Percentiles rank a stretch among this genome's conserved stretches.
Conservation (phyloP, 2,888 invertebrate genomes). For the Dione juno region DNA sequence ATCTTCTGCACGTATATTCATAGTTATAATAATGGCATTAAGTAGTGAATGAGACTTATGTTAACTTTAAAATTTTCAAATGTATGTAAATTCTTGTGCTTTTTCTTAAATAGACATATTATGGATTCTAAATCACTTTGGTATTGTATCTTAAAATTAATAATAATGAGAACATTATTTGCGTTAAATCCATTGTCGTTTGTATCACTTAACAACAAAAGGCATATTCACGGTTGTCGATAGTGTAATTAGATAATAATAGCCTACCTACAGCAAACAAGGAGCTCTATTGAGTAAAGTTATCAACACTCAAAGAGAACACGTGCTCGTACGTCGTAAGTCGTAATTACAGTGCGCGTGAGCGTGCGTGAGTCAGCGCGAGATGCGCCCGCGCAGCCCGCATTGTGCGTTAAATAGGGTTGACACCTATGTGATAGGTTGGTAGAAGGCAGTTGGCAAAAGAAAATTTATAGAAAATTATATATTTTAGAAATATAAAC, state of each 20-base stretch:
- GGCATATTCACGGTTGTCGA: slow-evolving; percentile 5
- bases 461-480: neutral
- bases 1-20: neutral
- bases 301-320: slow-evolving; percentile 45
- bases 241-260: slow-evolving; percentile 29
- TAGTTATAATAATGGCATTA: neutral
- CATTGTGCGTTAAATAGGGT: slow-evolving; percentile 25
- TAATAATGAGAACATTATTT: neutral
- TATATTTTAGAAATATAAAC: neutral
- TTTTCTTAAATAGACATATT: neutral
- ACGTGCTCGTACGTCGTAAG: slow-evolving; percentile 49
- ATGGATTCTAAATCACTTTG: neutral
- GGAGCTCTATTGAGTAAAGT: slow-evolving; percentile 39
- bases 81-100: neutral
- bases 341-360: slow-evolving; percentile 47
- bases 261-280: slow-evolving; percentile 36
- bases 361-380: slow-evolving; percentile 39
- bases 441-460: neutral
- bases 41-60: neutral
- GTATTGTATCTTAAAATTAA: neutral
- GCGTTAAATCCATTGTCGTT: neutral
- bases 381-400: slow-evolving; percentile 40
- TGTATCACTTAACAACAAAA: slow-evolving; percentile 10
- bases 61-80: neutral
- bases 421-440: neutral